These are phyloP conservation scores for Amphilophus citrinellus DNA, from an alignment of 2,113 vertebrate species.

Conservation along the genomic window DNA sequence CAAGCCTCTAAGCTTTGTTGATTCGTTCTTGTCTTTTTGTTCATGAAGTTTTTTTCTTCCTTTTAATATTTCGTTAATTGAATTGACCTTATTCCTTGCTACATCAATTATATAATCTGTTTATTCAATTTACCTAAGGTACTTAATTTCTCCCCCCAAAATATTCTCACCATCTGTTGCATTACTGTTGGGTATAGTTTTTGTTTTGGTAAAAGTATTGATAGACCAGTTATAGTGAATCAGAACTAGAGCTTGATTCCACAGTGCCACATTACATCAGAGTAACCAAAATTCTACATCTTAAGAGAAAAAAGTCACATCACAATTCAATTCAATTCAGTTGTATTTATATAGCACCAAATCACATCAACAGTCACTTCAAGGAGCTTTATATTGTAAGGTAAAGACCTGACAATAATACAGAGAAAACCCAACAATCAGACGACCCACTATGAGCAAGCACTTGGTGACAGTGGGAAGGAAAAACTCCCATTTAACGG, in stretches of 20 bases:
- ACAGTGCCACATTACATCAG: neutral
- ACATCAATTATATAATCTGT: neutral
- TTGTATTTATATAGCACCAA: too few relatives aligned
- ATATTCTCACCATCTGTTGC: neutral
- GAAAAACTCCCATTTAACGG: too few relatives aligned
- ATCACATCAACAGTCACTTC: too few relatives aligned
- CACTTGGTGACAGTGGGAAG: too few relatives aligned
- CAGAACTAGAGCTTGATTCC: neutral
- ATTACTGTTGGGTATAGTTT: neutral
- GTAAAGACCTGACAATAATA: too few relatives aligned
- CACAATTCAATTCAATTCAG: too few relatives aligned
- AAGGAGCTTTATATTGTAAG: too few relatives aligned
- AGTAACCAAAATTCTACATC: neutral
- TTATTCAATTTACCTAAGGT: neutral
- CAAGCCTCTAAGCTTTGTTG: constrained; percentile 1
- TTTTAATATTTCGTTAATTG: neutral
- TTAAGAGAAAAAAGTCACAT: neutral
- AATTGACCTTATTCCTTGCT: neutral
- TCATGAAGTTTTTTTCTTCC: neutral
- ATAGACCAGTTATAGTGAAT: too few relatives aligned
- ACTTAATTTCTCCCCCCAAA: neutral
- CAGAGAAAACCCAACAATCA: too few relatives aligned
- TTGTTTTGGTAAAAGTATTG: neutral
- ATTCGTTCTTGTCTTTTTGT: neutral
- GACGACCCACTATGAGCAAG: too few relatives aligned